Conservation (phyloP, 2,797 vertebrate genomes). For the Lepus townsendii region DNA sequence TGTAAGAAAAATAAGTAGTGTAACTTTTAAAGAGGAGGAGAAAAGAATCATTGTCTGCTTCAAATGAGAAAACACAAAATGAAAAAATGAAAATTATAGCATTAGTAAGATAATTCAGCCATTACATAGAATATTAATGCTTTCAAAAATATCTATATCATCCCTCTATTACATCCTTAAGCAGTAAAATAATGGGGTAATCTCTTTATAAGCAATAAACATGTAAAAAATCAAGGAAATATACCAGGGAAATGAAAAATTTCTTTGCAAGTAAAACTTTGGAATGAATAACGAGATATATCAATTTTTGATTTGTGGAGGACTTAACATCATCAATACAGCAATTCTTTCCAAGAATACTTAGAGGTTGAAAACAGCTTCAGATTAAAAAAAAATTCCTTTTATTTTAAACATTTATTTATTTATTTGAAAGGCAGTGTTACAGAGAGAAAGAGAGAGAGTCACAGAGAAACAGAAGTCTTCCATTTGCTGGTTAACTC, state of each 20-base stretch:
- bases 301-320: slow-evolving; percentile 8
- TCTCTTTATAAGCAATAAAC: background rate
- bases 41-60: background rate
- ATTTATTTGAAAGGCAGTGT: too few species aligned
- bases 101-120: slow-evolving; percentile 7
- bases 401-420: background rate
- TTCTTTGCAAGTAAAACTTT: slow-evolving; percentile 39
- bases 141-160: background rate
- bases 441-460: too few species aligned
- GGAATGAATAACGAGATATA: slow-evolving; percentile 41
- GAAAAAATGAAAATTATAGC: background rate
- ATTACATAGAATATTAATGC: background rate
- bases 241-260: background rate
- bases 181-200: background rate
- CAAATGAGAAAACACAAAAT: background rate
- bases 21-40: background rate
- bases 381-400: background rate
- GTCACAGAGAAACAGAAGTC: too few species aligned
- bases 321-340: background rate
- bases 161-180: slow-evolving; percentile 23
- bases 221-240: background rate
- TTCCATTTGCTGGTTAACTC: too few species aligned
- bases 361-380: slow-evolving; percentile 12
- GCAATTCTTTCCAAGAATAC: slow-evolving; percentile 10
- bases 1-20: background rate